phyloP scores from a whole-genome alignment of 2,113 vertebrate species.

The Eudyptes chrysolophus region DNA sequence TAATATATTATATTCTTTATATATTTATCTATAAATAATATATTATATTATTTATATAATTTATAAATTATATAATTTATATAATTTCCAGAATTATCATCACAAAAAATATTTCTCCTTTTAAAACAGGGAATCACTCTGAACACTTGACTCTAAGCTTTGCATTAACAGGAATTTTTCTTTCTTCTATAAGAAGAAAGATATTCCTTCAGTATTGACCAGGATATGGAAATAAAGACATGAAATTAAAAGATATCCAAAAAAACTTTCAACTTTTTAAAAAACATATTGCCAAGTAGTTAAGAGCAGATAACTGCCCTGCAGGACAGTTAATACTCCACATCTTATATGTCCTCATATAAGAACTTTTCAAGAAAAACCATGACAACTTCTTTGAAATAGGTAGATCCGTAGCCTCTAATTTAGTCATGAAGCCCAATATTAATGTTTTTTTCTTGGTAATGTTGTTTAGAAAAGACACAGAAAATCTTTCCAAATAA shows the following conservation, averaged over 20 bases:
- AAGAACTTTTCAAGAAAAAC: background rate
- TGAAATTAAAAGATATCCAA: background rate
- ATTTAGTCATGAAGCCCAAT: background rate
- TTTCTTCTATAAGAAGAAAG: background rate
- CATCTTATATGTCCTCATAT: background rate
- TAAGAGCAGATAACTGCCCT: background rate
- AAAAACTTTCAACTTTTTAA: background rate
- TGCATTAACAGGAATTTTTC: background rate
- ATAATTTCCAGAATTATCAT: background rate
- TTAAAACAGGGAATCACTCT: background rate
- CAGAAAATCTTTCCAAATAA: background rate
- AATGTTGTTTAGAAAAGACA: background rate
- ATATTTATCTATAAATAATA: too few relatives aligned
- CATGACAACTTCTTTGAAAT: background rate
- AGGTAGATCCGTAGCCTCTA: background rate
- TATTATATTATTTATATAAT: too few relatives aligned
- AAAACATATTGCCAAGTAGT: background rate
- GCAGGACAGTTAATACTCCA: background rate
- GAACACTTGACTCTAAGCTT: background rate
- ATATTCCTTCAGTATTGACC: background rate
- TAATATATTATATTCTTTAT: too few relatives aligned
- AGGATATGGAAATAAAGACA: background rate
- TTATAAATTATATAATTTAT: too few relatives aligned
- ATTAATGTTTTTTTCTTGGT: background rate
- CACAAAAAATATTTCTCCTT: background rate